A percentile compares a stretch with the other conserved stretches of the same genome.
Conservation (phyloP, 2,888 invertebrate genomes). For the Branchellion lobata region DNA sequence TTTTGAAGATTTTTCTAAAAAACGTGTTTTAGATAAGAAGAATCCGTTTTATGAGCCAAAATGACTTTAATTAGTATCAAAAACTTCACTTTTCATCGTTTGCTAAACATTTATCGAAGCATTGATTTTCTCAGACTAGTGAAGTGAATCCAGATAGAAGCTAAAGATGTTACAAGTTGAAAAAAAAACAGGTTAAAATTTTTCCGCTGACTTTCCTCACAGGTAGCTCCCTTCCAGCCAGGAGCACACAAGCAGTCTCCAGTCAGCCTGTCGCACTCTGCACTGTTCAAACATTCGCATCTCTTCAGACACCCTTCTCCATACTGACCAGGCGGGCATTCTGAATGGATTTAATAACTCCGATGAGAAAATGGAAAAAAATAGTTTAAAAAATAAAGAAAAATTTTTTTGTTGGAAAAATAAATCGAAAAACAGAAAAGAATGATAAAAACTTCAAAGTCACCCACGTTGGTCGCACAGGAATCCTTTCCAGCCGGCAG, state of each 20-base stretch:
- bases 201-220: slow-evolving; percentile 52
- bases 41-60: neutral
- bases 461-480: slow-evolving; percentile 56
- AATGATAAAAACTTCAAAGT: neutral
- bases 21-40: slow-evolving; percentile 15
- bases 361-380: slow-evolving; percentile 3
- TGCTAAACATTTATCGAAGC: too few species aligned
- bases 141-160: too few species aligned
- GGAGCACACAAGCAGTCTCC: slow-evolving; percentile 54
- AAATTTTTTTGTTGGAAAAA: neutral
- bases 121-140: too few species aligned
- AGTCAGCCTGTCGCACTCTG: slow-evolving; percentile 50
- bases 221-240: slow-evolving; percentile 56
- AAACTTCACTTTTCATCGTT: too few species aligned
- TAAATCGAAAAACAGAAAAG: neutral
- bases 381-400: neutral
- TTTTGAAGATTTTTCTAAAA: neutral
- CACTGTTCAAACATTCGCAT: slow-evolving; percentile 56
- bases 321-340: slow-evolving; percentile 54
- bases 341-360: neutral
- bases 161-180: too few species aligned
- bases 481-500: slow-evolving; percentile 54
- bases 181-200: too few species aligned
- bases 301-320: slow-evolving; percentile 53
- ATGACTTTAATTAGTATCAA: neutral